Evolutionary conservation across 2,888 invertebrate species (phyloP).

Genomic region (Belgica antarctica): DNA sequence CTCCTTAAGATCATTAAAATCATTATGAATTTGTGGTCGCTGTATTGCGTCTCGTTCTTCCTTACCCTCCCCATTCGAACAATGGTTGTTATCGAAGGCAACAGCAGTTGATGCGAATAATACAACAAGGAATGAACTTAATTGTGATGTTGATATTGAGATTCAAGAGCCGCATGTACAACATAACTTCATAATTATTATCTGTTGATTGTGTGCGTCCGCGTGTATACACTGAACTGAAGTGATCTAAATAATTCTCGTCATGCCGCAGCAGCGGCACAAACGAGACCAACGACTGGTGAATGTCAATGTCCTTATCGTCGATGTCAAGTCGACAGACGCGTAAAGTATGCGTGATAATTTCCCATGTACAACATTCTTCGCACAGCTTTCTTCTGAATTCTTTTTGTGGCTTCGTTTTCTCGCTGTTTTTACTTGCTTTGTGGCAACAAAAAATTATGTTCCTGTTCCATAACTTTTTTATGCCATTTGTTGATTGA

Average conservation of each 20-base stretch:
- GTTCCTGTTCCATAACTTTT: conserved; percentile 6
- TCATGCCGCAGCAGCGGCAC: neutral
- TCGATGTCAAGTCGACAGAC: conserved; percentile 12
- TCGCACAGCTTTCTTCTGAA: conserved; percentile 16
- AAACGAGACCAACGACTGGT: neutral
- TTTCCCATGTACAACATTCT: conserved; percentile 19
- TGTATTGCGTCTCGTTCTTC: neutral
- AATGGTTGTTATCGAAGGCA: neutral
- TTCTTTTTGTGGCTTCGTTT: neutral
- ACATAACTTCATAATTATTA: conserved; percentile 16
- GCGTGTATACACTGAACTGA: neutral
- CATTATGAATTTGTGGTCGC: conserved; percentile 24
- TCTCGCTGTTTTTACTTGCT: neutral
- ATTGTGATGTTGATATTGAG: conserved; percentile 12
- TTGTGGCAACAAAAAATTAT: neutral
- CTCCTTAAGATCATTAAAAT: conserved; percentile 23
- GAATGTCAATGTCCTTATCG: conserved; percentile 22
- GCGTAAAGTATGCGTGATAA: conserved; percentile 33
- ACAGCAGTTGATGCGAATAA: conserved; percentile 8
- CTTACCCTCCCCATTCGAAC: neutral
- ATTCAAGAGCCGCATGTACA: neutral
- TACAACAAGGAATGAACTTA: conserved; percentile 11
- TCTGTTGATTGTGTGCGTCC: neutral
- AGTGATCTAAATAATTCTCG: neutral
- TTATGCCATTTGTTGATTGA: neutral